phyloP scores from a whole-genome alignment of 2,113 vertebrate species.

The Ceratotherium simum region DNA sequence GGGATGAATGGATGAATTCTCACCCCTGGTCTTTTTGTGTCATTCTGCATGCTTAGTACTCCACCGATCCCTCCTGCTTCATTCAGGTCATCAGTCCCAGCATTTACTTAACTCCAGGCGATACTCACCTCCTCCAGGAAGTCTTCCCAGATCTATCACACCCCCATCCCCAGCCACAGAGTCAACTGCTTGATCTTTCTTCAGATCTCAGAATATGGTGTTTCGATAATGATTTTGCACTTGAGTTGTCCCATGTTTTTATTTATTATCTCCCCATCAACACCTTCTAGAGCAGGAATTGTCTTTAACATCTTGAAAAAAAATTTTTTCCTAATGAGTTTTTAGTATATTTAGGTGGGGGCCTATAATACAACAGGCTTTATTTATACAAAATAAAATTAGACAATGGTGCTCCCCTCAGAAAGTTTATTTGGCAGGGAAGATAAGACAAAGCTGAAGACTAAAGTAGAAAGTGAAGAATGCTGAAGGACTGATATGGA shows the following conservation, averaged over 20 bases:
- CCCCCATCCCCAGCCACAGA: fast-evolving
- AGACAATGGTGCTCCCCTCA: background rate
- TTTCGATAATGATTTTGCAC: slow-evolving; percentile 8
- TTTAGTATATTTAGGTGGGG: slow-evolving; percentile 5
- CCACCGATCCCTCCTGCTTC: background rate
- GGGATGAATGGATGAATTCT: background rate
- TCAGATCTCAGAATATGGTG: background rate
- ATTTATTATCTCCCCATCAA: background rate
- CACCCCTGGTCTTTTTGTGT: background rate
- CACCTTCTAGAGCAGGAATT: background rate
- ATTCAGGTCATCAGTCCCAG: background rate
- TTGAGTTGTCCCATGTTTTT: background rate
- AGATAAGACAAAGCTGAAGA: background rate
- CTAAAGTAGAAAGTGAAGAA: background rate
- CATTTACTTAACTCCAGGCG: background rate
- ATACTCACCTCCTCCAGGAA: background rate
- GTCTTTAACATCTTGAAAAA: background rate
- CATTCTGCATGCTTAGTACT: background rate
- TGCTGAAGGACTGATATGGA: too few relatives aligned
- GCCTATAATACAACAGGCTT: background rate
- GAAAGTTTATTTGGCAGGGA: background rate
- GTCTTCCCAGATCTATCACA: background rate
- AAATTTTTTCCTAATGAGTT: background rate
- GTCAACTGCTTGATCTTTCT: background rate
- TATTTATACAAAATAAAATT: slow-evolving; percentile 4